phyloP scores from a whole-genome alignment of 2,888 invertebrate genomes.

The Hermaeophaga mercurialis region DNA sequence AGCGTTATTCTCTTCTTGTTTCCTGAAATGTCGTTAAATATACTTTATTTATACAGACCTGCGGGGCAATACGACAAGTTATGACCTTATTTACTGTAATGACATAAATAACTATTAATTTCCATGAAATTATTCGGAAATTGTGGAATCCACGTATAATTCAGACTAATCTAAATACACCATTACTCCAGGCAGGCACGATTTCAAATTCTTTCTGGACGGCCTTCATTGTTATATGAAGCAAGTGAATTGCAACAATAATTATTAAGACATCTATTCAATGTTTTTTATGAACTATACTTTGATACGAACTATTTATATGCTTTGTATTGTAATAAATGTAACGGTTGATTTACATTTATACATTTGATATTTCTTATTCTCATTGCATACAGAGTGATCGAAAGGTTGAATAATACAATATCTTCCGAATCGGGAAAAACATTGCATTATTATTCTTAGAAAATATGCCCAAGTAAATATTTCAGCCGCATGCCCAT shows the following conservation, averaged over 20 bases:
- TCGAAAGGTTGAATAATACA: too few relatives aligned
- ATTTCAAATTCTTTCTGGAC: conserved; percentile 8
- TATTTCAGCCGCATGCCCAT: too few relatives aligned
- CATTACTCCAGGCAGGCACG: conserved; percentile 14
- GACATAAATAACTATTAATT: conserved; percentile 9
- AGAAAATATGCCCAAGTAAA: too few relatives aligned
- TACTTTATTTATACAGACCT: neutral
- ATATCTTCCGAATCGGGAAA: too few relatives aligned
- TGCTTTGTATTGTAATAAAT: neutral
- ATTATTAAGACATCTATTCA: conserved; percentile 19
- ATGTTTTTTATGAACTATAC: conserved; percentile 9
- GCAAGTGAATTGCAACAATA: conserved; percentile 19
- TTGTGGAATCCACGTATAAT: conserved; percentile 13
- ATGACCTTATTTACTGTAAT: conserved; percentile 9
- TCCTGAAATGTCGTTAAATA: too few relatives aligned
- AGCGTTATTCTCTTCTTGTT: too few relatives aligned
- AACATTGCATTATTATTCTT: too few relatives aligned
- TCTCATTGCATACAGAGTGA: too few relatives aligned
- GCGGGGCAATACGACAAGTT: neutral
- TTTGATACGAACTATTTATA: conserved; percentile 6
- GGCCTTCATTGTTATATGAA: conserved; percentile 17
- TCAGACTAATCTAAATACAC: conserved; percentile 1
- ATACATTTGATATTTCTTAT: too few relatives aligned
- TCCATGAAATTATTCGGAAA: conserved; percentile 13
- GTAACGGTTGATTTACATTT: neutral